These are phyloP conservation scores for Antigone vipio DNA, from an alignment of 2,113 vertebrate species.

Conservation along the genomic window DNA sequence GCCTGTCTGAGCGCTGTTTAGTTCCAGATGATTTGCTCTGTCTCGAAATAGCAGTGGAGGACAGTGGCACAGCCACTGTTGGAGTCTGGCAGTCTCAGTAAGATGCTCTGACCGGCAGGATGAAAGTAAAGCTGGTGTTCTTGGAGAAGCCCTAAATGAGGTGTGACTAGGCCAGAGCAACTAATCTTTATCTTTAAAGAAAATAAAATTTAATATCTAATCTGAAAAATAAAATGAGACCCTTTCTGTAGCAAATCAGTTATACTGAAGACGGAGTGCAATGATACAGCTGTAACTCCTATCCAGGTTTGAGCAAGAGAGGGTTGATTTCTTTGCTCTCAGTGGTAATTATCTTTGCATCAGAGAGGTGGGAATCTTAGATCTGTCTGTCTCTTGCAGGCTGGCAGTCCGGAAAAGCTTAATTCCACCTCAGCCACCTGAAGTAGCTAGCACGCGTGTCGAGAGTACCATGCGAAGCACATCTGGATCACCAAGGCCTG, in stretches of 20 bases:
- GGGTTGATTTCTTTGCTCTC: not conserved
- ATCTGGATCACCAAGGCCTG: slow-evolving; percentile 90
- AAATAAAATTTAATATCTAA: not conserved
- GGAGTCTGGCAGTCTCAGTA: not conserved
- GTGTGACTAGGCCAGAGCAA: not conserved
- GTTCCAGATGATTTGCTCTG: not conserved
- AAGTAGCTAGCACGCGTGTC: slow-evolving; percentile 80
- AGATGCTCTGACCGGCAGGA: not conserved
- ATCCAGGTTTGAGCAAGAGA: not conserved
- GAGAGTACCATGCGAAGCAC: slow-evolving; percentile 84
- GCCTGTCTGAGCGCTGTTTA: not conserved
- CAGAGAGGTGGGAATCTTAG: not conserved
- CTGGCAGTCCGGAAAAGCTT: slow-evolving; percentile 91
- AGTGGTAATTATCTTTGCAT: not conserved
- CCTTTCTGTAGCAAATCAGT: rapidly evolving
- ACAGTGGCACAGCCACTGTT: not conserved
- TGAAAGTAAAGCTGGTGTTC: not conserved
- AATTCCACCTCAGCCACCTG: slow-evolving; percentile 88
- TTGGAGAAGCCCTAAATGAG: not conserved
- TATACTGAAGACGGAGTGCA: not conserved
- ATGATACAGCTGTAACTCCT: not conserved
- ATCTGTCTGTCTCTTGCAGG: slow-evolving; percentile 70
- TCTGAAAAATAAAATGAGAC: not conserved
- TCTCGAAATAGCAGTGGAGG: not conserved
- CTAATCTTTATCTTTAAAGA: not conserved